Evolutionary conservation across 2,113 vertebrate species (phyloP).

Genomic region (Chlorodrepanis virens): DNA sequence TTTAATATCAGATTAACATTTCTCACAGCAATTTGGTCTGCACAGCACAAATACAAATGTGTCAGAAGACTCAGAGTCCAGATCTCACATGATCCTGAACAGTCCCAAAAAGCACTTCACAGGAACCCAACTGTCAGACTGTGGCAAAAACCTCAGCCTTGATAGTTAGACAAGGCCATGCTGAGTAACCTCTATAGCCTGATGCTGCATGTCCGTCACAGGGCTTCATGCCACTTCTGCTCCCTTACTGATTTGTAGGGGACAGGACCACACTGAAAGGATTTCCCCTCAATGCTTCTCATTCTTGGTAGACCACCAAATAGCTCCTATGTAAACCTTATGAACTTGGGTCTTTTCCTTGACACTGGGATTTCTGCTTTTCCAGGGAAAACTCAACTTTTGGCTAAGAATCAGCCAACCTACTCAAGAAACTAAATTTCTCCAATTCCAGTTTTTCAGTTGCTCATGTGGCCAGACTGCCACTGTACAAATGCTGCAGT

Average conservation of each 20-base stretch:
- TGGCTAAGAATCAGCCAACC: neutral
- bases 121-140: neutral
- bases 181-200: neutral
- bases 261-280: neutral
- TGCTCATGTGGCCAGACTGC: neutral
- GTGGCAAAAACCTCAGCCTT: neutral
- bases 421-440: neutral
- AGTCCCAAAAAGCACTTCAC: neutral
- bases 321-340: neutral
- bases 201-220: neutral
- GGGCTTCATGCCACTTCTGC: rapidly evolving
- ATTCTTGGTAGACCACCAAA: neutral
- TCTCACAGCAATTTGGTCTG: neutral
- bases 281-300: neutral
- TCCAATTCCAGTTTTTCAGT: neutral
- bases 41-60: neutral
- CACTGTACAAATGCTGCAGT: neutral
- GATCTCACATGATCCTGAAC: neutral
- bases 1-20: neutral
- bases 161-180: neutral
- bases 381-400: neutral
- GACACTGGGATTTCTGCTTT: neutral
- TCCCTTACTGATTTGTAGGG: rapidly evolving
- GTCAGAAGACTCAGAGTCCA: neutral
- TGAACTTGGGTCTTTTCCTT: neutral